phyloP scores from a whole-genome alignment of 2,113 vertebrate species.

The Silurus glanis region DNA sequence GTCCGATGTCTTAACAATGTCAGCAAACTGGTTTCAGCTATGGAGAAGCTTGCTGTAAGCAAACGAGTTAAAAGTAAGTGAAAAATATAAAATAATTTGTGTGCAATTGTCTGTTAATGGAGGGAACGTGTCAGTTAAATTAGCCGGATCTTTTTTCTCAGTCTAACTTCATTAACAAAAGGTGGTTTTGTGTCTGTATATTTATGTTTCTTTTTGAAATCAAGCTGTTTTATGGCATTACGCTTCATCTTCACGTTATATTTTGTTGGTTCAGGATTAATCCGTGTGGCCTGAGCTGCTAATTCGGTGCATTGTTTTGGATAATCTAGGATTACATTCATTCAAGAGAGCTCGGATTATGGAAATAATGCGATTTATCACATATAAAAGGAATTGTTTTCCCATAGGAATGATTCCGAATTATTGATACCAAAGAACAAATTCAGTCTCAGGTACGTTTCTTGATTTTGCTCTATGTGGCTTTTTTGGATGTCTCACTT shows the following conservation, averaged over 20 bases:
- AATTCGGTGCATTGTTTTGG: slow-evolving; percentile 47
- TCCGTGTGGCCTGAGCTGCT: slow-evolving; percentile 38
- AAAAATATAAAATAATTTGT: neutral
- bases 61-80: neutral
- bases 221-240: slow-evolving; percentile 6
- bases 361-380: neutral
- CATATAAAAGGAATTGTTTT: slow-evolving; percentile 11
- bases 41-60: neutral
- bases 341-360: slow-evolving; percentile 41
- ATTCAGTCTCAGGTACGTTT: neutral
- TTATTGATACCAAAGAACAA: neutral
- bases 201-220: neutral
- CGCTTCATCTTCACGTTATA: neutral
- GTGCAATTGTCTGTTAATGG: slow-evolving; percentile 17
- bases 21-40: neutral
- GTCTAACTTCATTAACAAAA: neutral
- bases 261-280: slow-evolving; percentile 37
- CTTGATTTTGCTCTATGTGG: neutral
- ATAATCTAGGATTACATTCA: slow-evolving; percentile 53
- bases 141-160: slow-evolving; percentile 11
- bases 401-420: neutral
- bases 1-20: neutral
- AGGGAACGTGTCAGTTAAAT: slow-evolving; percentile 25
- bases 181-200: neutral
- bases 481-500: slow-evolving; percentile 1